Base-by-base conservation (phyloP, 2,113 vertebrate genomes). In the Scophthalmus maximus region DNA sequence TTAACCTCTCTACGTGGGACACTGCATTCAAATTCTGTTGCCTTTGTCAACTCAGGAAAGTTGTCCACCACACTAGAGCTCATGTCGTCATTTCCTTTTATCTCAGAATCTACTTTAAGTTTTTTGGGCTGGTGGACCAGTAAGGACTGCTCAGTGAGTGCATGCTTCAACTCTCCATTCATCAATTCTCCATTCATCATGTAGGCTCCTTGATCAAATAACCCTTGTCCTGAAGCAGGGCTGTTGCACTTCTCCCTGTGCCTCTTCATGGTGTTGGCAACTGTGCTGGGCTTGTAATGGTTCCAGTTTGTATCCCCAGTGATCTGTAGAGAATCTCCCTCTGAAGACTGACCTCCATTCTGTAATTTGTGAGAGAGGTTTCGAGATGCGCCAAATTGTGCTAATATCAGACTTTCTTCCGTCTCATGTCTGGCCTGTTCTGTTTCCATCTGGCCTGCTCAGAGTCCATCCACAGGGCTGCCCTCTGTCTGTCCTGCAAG, bases 371-470 rank as follows among this genome's bases (percentile, higher is more conserved):
- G 65, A 51, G 87, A 76, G 82, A 83, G 69, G 85, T 94, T 95
- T 85, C 89, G 92, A 76, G 92, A 3, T 56, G 91, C 91, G 89
- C 92, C 92, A 79, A 95, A 88, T 66, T 95, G 93, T 75, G 92
- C 89, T 89, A 93, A 91, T 92, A 95, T 96, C 88, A 94, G 90
- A 95, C 93, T 96, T 95, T 95, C 95, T 95, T 96, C 95, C 82
- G 95, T 95, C 93, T 93, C 95, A 96, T 99, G 95, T 88, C 92
- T 95, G 91, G 93, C 92, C 94, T 96, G 94, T 86, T 96, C 95
- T 94, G 95, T 95, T 97, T 99, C 98, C 98, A 99, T 99, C 96
- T 96, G 97, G 96, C 94, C 96, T 95, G 94, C 92, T 97, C 90
- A 93, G 92, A 90, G 95, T 95, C 96, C 97, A 98, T 98, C 95